These are phyloP conservation scores for Cerastoderma edule DNA, from an alignment of 2,888 invertebrate species.

Conservation along the genomic window DNA sequence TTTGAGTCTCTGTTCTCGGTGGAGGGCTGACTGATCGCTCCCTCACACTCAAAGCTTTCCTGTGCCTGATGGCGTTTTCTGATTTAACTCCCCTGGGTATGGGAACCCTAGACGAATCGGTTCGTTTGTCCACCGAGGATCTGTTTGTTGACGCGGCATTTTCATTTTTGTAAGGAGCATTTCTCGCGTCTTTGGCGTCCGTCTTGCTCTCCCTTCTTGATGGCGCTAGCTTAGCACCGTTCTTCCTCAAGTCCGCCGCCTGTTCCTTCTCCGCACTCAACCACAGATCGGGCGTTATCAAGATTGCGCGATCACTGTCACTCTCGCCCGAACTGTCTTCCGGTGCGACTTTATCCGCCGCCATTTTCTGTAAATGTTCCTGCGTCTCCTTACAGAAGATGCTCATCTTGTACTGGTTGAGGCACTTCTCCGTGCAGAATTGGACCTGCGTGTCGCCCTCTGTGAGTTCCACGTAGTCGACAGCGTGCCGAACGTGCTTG, in stretches of 20 bases:
- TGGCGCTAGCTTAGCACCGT: slow-evolving; percentile 21
- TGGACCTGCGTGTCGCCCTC: slow-evolving; percentile 96
- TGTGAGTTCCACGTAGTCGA: slow-evolving; percentile 95
- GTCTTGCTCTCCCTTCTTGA: no score
- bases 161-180: no score
- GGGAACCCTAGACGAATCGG: neutral
- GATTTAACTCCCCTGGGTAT: slow-evolving; percentile 1
- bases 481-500: slow-evolving; percentile 93
- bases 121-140: neutral
- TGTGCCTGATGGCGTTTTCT: slow-evolving; percentile 42
- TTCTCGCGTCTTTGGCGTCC: neutral
- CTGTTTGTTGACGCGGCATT: neutral
- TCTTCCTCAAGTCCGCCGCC: slow-evolving; percentile 39
- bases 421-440: slow-evolving; percentile 94
- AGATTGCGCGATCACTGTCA: slow-evolving; percentile 73
- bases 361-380: slow-evolving; percentile 91
- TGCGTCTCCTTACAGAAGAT: slow-evolving; percentile 97
- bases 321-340: slow-evolving; percentile 51
- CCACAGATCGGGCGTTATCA: slow-evolving; percentile 97
- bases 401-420: slow-evolving; percentile 98
- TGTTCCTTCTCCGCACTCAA: slow-evolving; percentile 84
- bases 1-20: slow-evolving; percentile 27
- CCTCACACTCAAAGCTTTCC: slow-evolving; percentile 14
- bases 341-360: slow-evolving; percentile 40
- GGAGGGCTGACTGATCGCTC: slow-evolving; percentile 34